These are phyloP conservation scores for Discoglossus pictus DNA, from an alignment of 2,797 vertebrate genomes.

Conservation along the genomic window DNA sequence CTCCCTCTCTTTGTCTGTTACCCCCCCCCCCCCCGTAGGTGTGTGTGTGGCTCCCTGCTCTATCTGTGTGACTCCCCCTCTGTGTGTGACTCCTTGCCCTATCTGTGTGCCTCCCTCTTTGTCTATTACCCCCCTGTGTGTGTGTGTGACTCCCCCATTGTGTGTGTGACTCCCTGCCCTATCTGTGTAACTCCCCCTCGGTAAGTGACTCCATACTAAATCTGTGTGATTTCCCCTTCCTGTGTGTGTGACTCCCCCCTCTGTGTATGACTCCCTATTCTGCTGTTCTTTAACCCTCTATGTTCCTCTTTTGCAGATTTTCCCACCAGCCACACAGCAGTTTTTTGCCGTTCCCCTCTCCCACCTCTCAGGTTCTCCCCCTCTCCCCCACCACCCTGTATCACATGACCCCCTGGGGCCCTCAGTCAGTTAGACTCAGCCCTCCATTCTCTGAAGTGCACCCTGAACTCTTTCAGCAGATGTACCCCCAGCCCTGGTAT, in stretches of 20 bases:
- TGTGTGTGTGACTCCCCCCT: neutral
- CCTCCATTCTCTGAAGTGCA: constrained; percentile 3
- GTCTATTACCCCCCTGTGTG: no score
- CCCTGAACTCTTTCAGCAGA: constrained; percentile 2
- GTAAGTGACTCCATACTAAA: no score
- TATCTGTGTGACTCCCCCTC: no score
- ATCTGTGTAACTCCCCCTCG: no score
- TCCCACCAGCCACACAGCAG: neutral
- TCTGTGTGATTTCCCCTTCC: neutral
- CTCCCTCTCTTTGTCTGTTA: no score
- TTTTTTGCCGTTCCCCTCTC: neutral
- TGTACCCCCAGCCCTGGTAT: constrained; percentile 9
- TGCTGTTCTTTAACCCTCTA: no score
- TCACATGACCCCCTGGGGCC: constrained; percentile 2
- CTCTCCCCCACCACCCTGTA: neutral
- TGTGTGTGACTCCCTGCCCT: no score
- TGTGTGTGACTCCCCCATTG: no score
- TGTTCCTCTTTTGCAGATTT: constrained; percentile 24
- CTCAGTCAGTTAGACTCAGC: neutral
- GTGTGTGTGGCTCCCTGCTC: no score
- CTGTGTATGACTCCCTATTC: no score
- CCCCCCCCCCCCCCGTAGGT: neutral
- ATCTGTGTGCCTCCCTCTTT: no score
- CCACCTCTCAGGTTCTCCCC: neutral
- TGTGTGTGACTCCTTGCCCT: no score